These are phyloP conservation scores for Rissa tridactyla DNA, from an alignment of 2,113 vertebrate species.

Conservation along the genomic window DNA sequence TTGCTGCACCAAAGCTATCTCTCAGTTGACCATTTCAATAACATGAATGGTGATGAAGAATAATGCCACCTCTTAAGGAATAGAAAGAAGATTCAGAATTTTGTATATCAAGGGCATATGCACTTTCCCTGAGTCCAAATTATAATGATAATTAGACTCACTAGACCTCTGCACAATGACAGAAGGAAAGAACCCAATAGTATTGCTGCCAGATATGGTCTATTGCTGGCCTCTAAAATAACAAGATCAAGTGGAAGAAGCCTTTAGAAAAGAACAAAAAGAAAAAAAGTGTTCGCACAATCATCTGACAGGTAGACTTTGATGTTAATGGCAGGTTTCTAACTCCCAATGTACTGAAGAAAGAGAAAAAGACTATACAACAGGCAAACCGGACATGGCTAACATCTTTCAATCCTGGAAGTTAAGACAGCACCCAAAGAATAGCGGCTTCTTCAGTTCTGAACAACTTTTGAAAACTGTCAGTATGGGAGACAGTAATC, in stretches of 20 bases:
- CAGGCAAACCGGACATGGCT: accelerated
- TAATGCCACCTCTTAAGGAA: background rate
- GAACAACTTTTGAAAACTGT: background rate
- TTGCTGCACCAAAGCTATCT: background rate
- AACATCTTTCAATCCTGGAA: background rate
- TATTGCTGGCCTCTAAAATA: background rate
- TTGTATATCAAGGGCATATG: background rate
- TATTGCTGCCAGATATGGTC: background rate
- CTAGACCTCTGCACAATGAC: background rate
- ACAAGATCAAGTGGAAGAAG: background rate
- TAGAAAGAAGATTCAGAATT: background rate
- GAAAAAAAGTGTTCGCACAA: background rate
- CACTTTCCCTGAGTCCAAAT: background rate
- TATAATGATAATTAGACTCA: background rate
- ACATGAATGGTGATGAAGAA: background rate
- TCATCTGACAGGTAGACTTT: background rate
- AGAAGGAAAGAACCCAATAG: background rate
- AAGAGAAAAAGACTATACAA: background rate
- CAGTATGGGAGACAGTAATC: background rate
- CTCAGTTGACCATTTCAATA: background rate
- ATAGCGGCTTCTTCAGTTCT: background rate
- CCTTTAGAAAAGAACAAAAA: background rate
- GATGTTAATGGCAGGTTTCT: background rate
- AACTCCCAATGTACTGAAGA: background rate
- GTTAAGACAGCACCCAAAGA: background rate